phyloP scores from a whole-genome alignment of 2,113 vertebrate species.

The Scomber colias region DNA sequence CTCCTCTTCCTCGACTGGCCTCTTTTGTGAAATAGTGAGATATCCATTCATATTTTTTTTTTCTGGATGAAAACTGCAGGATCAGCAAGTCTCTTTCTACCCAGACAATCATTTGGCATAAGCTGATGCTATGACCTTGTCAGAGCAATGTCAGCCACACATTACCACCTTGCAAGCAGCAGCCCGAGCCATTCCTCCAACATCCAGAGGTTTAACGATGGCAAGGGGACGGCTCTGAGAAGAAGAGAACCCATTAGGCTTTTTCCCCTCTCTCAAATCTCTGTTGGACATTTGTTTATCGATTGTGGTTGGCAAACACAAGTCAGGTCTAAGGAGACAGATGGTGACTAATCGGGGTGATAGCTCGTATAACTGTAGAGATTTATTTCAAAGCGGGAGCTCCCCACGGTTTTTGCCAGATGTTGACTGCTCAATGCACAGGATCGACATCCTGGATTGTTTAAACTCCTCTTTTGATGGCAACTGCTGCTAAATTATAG shows the following conservation, averaged over 20 bases:
- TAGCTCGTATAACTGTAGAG: constrained; percentile 36
- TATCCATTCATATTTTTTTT: not conserved
- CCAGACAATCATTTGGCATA: not conserved
- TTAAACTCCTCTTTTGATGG: constrained; percentile 1
- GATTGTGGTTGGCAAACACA: constrained; percentile 56
- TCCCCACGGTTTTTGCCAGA: constrained; percentile 21
- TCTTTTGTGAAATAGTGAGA: not conserved
- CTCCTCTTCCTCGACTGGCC: not conserved
- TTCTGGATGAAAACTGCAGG: not conserved
- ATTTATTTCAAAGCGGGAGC: constrained; percentile 30
- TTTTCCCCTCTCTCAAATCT: constrained; percentile 2
- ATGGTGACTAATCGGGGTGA: constrained; percentile 30
- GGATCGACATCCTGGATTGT: constrained; percentile 1
- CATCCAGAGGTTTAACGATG: not conserved
- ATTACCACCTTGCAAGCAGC: constrained; percentile 31
- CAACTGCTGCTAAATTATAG: constrained; percentile 11
- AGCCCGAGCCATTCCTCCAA: no score
- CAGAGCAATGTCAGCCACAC: constrained; percentile 11
- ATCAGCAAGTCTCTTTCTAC: not conserved
- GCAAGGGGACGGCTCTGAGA: not conserved
- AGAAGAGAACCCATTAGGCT: not conserved
- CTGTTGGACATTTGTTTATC: constrained; percentile 27
- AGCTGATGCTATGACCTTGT: constrained; percentile 39
- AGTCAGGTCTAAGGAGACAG: constrained; percentile 34
- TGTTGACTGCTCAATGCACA: not conserved